These are phyloP conservation scores for Platysternon megacephalum DNA, from an alignment of 2,113 vertebrate genomes.

Conservation along the genomic window DNA sequence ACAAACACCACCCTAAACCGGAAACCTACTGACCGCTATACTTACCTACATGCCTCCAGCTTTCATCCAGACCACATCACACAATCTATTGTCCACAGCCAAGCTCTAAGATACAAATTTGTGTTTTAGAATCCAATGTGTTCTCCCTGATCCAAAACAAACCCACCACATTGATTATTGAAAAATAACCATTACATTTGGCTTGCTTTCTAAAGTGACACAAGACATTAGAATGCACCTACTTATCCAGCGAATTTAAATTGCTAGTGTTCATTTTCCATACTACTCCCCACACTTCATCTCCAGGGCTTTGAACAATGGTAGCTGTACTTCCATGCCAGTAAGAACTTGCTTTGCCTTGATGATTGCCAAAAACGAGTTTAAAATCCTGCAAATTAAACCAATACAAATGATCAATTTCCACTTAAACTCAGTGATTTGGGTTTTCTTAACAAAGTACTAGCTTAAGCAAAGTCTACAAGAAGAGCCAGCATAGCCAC, in stretches of 20 bases:
- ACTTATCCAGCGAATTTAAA: conserved; percentile 86
- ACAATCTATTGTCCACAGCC: too few species aligned
- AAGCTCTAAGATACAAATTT: neutral
- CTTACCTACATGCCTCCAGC: too few species aligned
- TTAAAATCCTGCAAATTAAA: conserved; percentile 85
- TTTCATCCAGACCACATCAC: too few species aligned
- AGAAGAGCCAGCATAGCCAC: neutral
- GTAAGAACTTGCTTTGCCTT: conserved; percentile 64
- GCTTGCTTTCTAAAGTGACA: neutral
- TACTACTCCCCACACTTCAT: conserved; percentile 93
- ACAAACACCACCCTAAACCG: too few species aligned
- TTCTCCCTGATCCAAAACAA: neutral
- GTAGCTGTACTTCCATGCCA: conserved; percentile 95
- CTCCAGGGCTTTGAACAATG: conserved; percentile 83
- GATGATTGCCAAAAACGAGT: conserved; percentile 87
- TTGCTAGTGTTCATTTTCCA: conserved; percentile 87
- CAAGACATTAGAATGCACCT: conserved; percentile 71
- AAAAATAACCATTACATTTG: neutral
- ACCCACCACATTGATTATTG: neutral
- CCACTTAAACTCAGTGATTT: neutral
- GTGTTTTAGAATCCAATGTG: neutral
- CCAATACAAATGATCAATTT: conserved; percentile 35
- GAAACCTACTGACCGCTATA: too few species aligned
- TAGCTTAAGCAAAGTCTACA: neutral
- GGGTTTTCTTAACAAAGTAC: neutral